Conservation (phyloP, 2,113 vertebrate species). For the Gymnarchus niloticus region DNA sequence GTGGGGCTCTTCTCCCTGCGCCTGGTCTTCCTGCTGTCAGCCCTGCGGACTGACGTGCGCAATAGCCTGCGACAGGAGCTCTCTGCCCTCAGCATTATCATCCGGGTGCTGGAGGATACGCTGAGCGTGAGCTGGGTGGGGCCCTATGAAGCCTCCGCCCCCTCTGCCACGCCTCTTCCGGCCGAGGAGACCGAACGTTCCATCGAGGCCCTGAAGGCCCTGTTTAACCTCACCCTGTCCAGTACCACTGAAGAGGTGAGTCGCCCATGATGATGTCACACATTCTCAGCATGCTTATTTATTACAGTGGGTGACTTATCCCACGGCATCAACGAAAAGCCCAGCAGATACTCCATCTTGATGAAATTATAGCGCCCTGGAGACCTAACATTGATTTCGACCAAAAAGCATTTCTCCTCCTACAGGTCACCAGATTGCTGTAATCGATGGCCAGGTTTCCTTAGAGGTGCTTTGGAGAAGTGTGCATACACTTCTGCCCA, state of each 20-base stretch:
- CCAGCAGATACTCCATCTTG: too few species aligned
- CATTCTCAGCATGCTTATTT: not conserved
- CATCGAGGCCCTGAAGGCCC: slow-evolving; percentile 89
- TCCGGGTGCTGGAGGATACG: slow-evolving; percentile 80
- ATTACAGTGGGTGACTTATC: not conserved
- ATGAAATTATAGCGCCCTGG: too few species aligned
- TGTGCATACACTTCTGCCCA: too few species aligned
- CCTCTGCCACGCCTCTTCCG: slow-evolving; percentile 65
- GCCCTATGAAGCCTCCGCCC: slow-evolving; percentile 69
- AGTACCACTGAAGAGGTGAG: slow-evolving; percentile 82
- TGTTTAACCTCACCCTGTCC: slow-evolving; percentile 91
- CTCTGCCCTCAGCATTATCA: slow-evolving; percentile 76
- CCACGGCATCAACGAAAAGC: not conserved
- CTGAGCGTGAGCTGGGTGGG: slow-evolving; percentile 82
- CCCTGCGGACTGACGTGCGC: slow-evolving; percentile 80
- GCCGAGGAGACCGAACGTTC: slow-evolving; percentile 78
- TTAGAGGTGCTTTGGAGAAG: too few species aligned
- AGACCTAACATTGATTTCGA: too few species aligned
- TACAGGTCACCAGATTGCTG: too few species aligned
- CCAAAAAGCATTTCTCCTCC: too few species aligned
- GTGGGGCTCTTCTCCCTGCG: slow-evolving; percentile 90
- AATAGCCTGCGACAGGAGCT: slow-evolving; percentile 71
- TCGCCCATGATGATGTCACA: not conserved
- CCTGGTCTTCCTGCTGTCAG: slow-evolving; percentile 89
- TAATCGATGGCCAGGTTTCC: too few species aligned